Conservation (phyloP, 2,113 vertebrate species). For the Ovis aries region DNA sequence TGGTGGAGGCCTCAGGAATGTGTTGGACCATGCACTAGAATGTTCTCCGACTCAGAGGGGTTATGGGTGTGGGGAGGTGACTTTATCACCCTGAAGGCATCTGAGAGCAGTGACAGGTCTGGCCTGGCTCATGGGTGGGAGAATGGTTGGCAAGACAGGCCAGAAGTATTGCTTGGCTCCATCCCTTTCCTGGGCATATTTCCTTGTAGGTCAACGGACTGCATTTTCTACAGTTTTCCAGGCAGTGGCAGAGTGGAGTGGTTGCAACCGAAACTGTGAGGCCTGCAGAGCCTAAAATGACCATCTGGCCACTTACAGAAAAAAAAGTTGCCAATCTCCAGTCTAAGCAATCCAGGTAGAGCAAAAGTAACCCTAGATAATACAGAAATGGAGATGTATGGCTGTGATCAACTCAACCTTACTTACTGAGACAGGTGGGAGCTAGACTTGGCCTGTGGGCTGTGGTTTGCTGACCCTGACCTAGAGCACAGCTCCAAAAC, state of each 20-base stretch:
- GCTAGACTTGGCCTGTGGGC: background rate
- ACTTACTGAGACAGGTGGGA: background rate
- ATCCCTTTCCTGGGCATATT: background rate
- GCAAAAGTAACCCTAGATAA: background rate
- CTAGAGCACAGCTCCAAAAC: background rate
- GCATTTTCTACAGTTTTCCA: background rate
- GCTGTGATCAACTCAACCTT: background rate
- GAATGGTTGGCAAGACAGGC: background rate
- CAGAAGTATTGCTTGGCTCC: background rate
- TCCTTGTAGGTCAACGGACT: background rate
- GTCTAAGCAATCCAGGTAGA: background rate
- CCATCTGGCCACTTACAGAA: background rate
- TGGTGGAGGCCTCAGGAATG: background rate
- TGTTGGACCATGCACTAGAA: background rate
- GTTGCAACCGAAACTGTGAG: background rate
- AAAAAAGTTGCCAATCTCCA: background rate
- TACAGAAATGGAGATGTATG: no score
- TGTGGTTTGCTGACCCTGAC: background rate
- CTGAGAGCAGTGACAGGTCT: background rate
- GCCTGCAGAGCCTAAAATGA: background rate
- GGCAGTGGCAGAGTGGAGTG: background rate
- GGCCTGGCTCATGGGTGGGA: background rate
- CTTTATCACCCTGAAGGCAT: background rate
- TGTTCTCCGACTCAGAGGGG: background rate
- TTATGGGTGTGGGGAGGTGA: background rate